Evolutionary conservation across 2,113 vertebrate species (phyloP).

Genomic region (Tragelaphus strepsiceros): DNA sequence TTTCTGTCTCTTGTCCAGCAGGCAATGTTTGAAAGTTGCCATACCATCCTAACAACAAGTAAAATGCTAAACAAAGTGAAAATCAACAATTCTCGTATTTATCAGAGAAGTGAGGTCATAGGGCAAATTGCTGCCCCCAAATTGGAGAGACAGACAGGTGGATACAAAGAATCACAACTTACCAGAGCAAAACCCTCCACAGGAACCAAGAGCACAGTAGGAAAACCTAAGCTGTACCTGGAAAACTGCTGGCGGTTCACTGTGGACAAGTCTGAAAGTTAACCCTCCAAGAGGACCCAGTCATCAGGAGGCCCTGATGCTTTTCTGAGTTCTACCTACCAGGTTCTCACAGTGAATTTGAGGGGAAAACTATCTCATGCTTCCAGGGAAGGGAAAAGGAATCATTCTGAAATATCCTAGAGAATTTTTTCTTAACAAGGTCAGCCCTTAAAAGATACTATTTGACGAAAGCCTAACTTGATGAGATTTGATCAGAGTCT

Average conservation of each 20-base stretch:
- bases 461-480: background rate
- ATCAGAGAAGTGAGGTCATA: background rate
- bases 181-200: background rate
- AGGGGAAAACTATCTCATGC: background rate
- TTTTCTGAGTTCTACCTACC: background rate
- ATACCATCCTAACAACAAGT: background rate
- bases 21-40: background rate
- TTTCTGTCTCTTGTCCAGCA: background rate
- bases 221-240: background rate
- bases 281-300: background rate
- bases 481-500: background rate
- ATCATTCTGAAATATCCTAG: background rate
- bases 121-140: background rate
- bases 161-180: background rate
- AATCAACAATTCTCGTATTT: background rate
- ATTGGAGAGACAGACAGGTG: background rate
- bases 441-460: background rate
- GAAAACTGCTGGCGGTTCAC: background rate
- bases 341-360: background rate
- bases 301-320: background rate
- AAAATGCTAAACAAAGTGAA: background rate
- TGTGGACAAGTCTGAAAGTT: background rate
- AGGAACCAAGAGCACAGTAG: background rate
- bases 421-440: background rate
- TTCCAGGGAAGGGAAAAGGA: background rate